phyloP scores from a whole-genome alignment of 2,113 vertebrate species.

The Oceanodroma tethys region DNA sequence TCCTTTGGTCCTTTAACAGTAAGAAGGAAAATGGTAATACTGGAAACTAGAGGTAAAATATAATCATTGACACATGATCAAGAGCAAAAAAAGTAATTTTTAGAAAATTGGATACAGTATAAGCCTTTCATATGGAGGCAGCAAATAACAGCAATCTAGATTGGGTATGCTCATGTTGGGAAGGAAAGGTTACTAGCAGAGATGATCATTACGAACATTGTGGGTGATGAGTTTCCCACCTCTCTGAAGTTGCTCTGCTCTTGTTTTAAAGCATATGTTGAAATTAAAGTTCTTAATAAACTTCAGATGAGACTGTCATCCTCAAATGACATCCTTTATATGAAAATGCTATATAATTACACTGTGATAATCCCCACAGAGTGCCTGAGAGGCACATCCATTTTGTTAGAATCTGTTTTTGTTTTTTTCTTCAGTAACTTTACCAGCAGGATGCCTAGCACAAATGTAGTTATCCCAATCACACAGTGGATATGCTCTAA shows the following conservation, averaged over 20 bases:
- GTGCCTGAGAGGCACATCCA: not conserved
- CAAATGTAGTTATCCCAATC: not conserved
- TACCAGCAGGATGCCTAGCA: not conserved
- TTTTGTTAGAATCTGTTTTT: not conserved
- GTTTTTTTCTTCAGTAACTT: not conserved
- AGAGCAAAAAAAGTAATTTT: not conserved
- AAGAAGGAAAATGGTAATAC: not conserved
- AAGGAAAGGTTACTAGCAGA: not conserved
- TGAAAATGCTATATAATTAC: not conserved
- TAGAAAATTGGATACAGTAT: not conserved
- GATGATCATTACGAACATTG: not conserved
- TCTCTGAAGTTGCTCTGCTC: not conserved
- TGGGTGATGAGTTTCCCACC: not conserved
- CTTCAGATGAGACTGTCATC: not conserved
- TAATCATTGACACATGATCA: not conserved
- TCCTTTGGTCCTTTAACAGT: not conserved
- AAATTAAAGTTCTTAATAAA: not conserved
- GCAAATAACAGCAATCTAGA: not conserved
- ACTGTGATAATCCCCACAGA: not conserved
- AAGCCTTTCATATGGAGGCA: not conserved
- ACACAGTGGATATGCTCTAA: not conserved
- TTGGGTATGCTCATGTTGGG: accelerated
- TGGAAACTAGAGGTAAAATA: not conserved
- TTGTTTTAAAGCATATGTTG: not conserved
- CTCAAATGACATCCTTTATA: not conserved